A percentile compares a stretch with the other conserved stretches of the same genome.
phyloP scores from a whole-genome alignment of 2,797 vertebrate genomes.

The Eutrigla gurnardus region DNA sequence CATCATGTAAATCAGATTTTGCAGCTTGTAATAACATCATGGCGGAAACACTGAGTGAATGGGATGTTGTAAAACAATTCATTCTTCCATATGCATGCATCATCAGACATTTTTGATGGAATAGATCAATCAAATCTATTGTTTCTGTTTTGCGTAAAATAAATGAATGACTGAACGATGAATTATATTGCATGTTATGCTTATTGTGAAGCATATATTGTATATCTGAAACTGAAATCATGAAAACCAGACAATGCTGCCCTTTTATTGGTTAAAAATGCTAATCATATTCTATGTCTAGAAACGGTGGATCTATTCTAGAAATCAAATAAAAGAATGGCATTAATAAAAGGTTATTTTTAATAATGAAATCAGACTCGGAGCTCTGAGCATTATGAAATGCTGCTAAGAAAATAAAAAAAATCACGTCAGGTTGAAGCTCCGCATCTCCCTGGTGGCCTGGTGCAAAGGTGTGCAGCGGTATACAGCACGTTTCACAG shows the following conservation, averaged over 20 bases:
- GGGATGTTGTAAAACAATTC: neutral
- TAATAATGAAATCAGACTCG: conserved; percentile 8
- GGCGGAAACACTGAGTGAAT: neutral
- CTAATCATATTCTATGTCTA: conserved; percentile 8
- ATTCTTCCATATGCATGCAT: neutral
- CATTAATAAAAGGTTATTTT: conserved; percentile 21
- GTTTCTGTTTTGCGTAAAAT: conserved; percentile 1
- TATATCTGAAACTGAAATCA: neutral
- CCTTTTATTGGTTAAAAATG: neutral
- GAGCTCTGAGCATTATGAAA: conserved; percentile 26
- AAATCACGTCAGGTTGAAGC: conserved; percentile 38
- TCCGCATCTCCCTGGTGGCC: conserved; percentile 54
- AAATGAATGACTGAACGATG: no score
- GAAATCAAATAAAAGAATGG: conserved; percentile 36
- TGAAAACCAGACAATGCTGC: neutral
- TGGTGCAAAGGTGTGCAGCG: conserved; percentile 48
- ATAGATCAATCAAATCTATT: conserved; percentile 6
- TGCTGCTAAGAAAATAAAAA: conserved; percentile 25
- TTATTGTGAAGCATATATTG: neutral
- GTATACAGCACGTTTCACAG: conserved; percentile 71
- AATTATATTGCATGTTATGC: neutral
- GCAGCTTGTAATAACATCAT: conserved; percentile 5
- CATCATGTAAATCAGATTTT: conserved; percentile 6
- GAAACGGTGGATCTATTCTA: conserved; percentile 1
- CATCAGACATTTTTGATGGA: conserved; percentile 1